Evolutionary conservation across 2,797 vertebrate genomes (phyloP).

Genomic region (Gambusia yucatana): DNA sequence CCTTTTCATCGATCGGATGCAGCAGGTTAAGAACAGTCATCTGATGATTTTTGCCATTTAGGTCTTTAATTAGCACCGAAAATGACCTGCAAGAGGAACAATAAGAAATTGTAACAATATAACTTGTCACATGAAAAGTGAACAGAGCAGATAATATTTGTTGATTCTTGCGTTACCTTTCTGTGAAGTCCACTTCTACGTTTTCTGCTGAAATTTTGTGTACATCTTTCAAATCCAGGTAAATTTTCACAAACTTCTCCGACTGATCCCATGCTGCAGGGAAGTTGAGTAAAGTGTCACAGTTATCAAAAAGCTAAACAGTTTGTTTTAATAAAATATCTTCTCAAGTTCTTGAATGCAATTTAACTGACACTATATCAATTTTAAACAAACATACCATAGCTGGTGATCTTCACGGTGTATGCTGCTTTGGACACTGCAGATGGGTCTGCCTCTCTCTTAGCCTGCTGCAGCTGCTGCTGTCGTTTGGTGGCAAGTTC

Average conservation of each 20-base stretch:
- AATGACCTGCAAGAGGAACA: slow-evolving; percentile 84
- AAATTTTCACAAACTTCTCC: slow-evolving; percentile 97
- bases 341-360: neutral
- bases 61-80: slow-evolving; percentile 89
- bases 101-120: neutral
- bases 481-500: slow-evolving; percentile 86
- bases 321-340: neutral
- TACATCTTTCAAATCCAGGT: slow-evolving; percentile 90
- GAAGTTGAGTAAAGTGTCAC: slow-evolving; percentile 4
- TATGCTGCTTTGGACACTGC: slow-evolving; percentile 78
- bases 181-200: slow-evolving; percentile 89
- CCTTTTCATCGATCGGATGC: slow-evolving; percentile 86
- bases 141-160: neutral
- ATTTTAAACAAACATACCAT: slow-evolving; percentile 79
- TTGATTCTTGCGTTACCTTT: slow-evolving; percentile 81
- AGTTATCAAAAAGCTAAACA: neutral
- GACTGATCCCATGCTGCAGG: slow-evolving; percentile 96
- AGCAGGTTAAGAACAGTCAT: slow-evolving; percentile 93
- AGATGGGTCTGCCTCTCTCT: slow-evolving; percentile 65
- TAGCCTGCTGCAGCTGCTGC: slow-evolving; percentile 81
- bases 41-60: slow-evolving; percentile 94
- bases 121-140: neutral
- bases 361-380: neutral
- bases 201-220: slow-evolving; percentile 90
- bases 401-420: slow-evolving; percentile 95